A percentile compares a stretch with the other conserved stretches of the same genome.
Evolutionary conservation across 2,797 vertebrate species (phyloP).

Genomic region (Scolopax rusticola): DNA sequence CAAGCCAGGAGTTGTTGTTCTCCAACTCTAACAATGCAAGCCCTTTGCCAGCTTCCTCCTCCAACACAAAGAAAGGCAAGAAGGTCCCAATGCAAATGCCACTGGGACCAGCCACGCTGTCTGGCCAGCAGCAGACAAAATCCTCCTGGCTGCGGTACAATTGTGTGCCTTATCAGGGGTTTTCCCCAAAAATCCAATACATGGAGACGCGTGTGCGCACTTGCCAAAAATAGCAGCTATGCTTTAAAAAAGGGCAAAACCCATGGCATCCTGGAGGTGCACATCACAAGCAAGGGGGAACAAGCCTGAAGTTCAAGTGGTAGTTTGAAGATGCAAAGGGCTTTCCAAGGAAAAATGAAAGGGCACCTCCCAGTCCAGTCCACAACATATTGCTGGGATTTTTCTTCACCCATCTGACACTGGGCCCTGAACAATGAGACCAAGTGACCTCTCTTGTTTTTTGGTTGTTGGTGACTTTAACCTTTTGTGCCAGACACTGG

Average conservation of each 20-base stretch:
- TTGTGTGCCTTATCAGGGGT: background rate
- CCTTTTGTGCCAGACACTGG: background rate
- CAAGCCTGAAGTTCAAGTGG: background rate
- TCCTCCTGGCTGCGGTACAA: accelerated
- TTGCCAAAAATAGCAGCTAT: background rate
- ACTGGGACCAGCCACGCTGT: background rate
- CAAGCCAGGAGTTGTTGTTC: background rate
- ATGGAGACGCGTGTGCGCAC: accelerated
- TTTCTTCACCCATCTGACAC: background rate
- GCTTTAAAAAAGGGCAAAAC: background rate
- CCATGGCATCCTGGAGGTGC: background rate
- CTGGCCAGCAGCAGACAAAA: background rate
- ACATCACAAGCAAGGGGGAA: background rate
- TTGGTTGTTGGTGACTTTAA: background rate
- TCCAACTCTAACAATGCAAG: background rate
- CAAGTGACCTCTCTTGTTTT: background rate
- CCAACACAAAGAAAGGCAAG: constrained; percentile 14
- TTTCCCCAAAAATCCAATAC: background rate
- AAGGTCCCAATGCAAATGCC: background rate
- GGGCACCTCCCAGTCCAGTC: background rate
- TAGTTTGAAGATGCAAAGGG: accelerated
- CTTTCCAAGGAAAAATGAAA: background rate
- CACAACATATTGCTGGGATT: background rate
- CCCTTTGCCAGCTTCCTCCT: constrained; percentile 38
- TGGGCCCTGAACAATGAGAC: background rate